These are phyloP conservation scores for Loriculus beryllinus DNA, from an alignment of 2,797 vertebrate genomes.

Conservation along the genomic window DNA sequence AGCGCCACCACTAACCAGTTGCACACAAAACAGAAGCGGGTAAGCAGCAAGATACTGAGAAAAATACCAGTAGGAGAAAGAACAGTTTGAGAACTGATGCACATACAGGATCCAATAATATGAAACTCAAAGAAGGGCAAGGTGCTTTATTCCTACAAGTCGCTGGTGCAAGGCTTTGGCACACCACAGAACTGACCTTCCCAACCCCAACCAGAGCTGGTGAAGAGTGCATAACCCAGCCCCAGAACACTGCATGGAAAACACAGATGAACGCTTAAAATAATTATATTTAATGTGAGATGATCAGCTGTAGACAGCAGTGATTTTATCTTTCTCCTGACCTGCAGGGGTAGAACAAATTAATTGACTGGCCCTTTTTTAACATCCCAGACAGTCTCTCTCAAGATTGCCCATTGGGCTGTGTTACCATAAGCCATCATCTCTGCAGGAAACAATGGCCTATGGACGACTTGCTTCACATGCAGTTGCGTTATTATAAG, in stretches of 20 bases:
- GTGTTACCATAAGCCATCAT: slow-evolving; percentile 1
- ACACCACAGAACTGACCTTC: accelerated
- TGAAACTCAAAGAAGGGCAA: neutral
- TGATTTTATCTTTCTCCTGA: neutral
- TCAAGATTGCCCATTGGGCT: slow-evolving; percentile 1
- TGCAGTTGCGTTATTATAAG: slow-evolving; percentile 41
- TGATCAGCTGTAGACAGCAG: neutral
- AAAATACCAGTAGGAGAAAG: slow-evolving; percentile 53
- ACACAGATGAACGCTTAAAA: neutral
- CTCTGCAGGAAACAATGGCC: slow-evolving; percentile 35
- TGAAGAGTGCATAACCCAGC: accelerated
- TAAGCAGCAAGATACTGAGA: neutral
- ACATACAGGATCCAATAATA: neutral
- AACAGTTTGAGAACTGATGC: neutral
- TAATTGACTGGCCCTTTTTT: slow-evolving; percentile 15
- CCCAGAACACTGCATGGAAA: neutral
- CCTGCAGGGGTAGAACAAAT: slow-evolving; percentile 1
- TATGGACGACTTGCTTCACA: slow-evolving; percentile 40
- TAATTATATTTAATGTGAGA: neutral
- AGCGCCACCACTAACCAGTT: slow-evolving; percentile 32
- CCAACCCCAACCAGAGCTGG: accelerated
- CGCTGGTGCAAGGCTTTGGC: accelerated
- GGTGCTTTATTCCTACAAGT: neutral
- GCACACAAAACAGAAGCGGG: neutral
- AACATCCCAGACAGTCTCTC: slow-evolving; percentile 3